phyloP scores from a whole-genome alignment of 2,113 vertebrate genomes.

The Cavia aperea region DNA sequence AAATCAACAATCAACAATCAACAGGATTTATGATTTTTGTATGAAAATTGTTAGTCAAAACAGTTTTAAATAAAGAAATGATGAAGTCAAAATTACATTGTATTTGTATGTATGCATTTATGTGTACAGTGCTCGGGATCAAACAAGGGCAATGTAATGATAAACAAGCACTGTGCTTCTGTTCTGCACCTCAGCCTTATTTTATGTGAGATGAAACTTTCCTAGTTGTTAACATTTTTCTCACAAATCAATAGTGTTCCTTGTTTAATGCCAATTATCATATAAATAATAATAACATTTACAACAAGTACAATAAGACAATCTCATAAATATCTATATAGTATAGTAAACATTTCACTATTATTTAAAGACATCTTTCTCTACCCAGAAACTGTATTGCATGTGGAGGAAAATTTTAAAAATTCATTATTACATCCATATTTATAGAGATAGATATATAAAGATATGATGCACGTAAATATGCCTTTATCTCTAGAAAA shows the following conservation, averaged over 20 bases:
- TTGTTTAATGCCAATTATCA: background rate
- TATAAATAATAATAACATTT: background rate
- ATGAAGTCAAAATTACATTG: background rate
- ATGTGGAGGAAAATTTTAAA: background rate
- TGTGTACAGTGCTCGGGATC: background rate
- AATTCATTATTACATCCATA: background rate
- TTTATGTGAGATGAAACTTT: background rate
- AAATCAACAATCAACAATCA: background rate
- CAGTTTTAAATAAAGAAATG: background rate
- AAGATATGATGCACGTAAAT: background rate
- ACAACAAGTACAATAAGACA: background rate
- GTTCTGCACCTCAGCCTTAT: rapidly evolving
- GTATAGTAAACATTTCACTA: background rate
- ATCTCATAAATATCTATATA: background rate
- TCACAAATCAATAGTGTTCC: background rate
- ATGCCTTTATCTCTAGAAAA: background rate
- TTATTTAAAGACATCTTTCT: background rate
- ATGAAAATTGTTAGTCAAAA: background rate
- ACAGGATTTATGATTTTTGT: background rate
- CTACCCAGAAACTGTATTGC: background rate
- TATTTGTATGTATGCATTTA: background rate
- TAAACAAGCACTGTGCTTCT: background rate
- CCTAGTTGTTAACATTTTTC: background rate
- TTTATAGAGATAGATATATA: background rate
- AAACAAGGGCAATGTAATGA: background rate